Conservation (phyloP, 2,888 invertebrate genomes). For the Hyposoter didymator region DNA sequence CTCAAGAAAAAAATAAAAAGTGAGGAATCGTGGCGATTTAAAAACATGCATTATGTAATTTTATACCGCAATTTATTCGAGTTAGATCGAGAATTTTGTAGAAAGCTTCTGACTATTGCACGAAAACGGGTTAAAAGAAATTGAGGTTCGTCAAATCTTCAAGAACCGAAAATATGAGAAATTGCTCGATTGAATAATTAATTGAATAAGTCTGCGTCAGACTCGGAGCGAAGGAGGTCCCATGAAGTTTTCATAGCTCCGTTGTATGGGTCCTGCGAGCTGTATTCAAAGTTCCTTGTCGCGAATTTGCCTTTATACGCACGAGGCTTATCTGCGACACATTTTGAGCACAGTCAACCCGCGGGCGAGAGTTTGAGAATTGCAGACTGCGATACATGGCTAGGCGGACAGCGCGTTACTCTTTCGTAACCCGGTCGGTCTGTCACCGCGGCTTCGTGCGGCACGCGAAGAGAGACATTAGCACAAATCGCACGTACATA, state of each 20-base stretch:
- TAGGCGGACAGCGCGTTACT: constrained; percentile 44
- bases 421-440: constrained; percentile 59
- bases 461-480: constrained; percentile 53
- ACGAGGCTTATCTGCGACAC: constrained; percentile 59
- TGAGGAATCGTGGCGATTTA: background rate
- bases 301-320: constrained; percentile 25
- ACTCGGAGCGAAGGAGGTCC: background rate
- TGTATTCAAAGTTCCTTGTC: background rate
- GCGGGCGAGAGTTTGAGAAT: constrained; percentile 39
- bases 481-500: constrained; percentile 30
- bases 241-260: background rate
- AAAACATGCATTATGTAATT: background rate
- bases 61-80: constrained; percentile 4
- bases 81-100: background rate
- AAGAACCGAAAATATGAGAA: background rate
- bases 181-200: background rate
- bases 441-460: constrained; percentile 42
- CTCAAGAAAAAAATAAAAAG: background rate
- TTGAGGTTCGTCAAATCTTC: background rate
- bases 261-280: background rate
- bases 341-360: constrained; percentile 64
- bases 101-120: background rate
- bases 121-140: background rate
- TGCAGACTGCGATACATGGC: constrained; percentile 38
- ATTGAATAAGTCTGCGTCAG: background rate